Conservation (phyloP, 2,113 vertebrate genomes). For the Kryptolebias marmoratus region DNA sequence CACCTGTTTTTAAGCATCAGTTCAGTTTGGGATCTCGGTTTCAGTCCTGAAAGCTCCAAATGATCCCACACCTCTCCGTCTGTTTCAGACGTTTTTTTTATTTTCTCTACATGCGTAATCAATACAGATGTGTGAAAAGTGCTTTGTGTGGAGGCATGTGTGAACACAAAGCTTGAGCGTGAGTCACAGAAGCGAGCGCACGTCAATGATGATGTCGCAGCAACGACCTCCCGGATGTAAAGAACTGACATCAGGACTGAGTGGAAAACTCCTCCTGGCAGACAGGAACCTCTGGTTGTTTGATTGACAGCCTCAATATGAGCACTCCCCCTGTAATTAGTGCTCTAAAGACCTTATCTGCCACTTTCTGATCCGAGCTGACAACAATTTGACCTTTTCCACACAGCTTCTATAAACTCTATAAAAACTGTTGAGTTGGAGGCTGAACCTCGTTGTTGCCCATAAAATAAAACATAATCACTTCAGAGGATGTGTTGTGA, state of each 20-base stretch:
- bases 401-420: background rate
- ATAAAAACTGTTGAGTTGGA: background rate
- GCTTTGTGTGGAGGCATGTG: constrained; percentile 41
- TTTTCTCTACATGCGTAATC: constrained; percentile 20
- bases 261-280: constrained; percentile 56
- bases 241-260: constrained; percentile 16
- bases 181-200: constrained; percentile 41
- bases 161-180: constrained; percentile 43
- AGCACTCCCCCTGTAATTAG: background rate
- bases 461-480: no score
- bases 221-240: constrained; percentile 8
- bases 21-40: background rate
- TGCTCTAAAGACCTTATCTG: background rate
- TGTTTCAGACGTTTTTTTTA: background rate
- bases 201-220: constrained; percentile 39
- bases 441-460: no score
- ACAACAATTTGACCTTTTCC: background rate
- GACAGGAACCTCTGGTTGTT: background rate
- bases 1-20: background rate
- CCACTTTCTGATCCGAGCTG: background rate
- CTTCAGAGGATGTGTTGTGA: no score
- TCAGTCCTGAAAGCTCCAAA: background rate
- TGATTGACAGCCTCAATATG: constrained; percentile 10
- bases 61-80: background rate
- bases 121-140: background rate